phyloP scores from a whole-genome alignment of 2,113 vertebrate genomes.

The Phyllopteryx taeniolatus region DNA sequence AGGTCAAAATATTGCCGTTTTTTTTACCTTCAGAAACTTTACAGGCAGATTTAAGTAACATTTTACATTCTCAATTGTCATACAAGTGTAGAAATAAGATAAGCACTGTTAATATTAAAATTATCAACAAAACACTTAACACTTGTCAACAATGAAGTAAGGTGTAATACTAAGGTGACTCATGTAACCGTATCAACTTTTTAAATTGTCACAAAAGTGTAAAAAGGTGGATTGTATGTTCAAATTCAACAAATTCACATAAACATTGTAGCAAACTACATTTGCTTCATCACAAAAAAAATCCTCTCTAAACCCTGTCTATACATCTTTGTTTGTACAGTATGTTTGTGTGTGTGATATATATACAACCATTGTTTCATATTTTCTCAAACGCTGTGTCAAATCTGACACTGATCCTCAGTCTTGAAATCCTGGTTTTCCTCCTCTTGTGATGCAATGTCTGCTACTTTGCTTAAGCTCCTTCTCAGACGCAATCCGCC shows the following conservation, averaged over 20 bases:
- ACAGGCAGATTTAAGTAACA: not conserved
- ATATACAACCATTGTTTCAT: constrained; percentile 3
- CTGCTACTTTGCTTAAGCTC: constrained; percentile 47
- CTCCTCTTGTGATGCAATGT: constrained; percentile 20
- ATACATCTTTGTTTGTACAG: not conserved
- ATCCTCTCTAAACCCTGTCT: not conserved
- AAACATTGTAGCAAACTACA: not conserved
- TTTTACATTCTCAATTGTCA: not conserved
- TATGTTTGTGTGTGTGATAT: not conserved
- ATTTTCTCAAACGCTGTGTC: constrained; percentile 9
- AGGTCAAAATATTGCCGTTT: not conserved
- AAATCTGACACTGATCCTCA: constrained; percentile 25
- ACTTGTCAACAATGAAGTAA: not conserved
- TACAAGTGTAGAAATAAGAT: not conserved
- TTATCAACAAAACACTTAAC: not conserved
- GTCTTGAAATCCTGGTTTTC: constrained; percentile 35
- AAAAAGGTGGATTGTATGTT: not conserved
- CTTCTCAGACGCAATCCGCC: constrained; percentile 33
- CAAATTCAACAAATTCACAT: not conserved
- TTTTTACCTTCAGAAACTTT: not conserved
- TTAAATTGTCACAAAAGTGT: not conserved
- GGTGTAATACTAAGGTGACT: no score
- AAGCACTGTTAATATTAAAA: not conserved
- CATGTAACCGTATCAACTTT: not conserved
- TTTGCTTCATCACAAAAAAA: not conserved